phyloP scores from a whole-genome alignment of 1,140 invertebrate genomes.

The Penaeus chinensis region DNA sequence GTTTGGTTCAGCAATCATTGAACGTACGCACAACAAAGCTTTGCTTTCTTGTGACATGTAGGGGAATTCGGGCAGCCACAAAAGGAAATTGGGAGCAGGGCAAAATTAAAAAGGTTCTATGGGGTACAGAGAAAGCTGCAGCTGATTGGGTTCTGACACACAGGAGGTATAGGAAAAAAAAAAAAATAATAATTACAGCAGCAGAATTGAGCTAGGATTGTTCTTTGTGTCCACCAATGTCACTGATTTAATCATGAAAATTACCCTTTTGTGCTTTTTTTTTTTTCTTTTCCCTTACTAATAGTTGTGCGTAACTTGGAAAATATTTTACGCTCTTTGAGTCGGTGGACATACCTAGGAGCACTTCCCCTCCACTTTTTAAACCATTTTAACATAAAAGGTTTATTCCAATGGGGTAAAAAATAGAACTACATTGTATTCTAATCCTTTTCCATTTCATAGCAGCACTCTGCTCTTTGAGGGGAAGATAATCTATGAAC shows the following conservation, averaged over 20 bases:
- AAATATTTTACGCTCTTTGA: conserved; percentile 61
- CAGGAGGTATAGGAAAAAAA: conserved; percentile 44
- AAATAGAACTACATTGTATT: conserved; percentile 58
- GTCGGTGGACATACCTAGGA: conserved; percentile 62
- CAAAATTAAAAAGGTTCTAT: conserved; percentile 38
- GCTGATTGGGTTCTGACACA: conserved; percentile 55
- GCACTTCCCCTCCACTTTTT: conserved; percentile 50
- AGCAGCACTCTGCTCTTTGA: conserved; percentile 39
- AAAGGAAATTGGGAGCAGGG: conserved; percentile 54
- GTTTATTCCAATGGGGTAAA: conserved; percentile 52
- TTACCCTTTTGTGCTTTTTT: conserved; percentile 58
- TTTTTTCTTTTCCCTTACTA: conserved; percentile 36
- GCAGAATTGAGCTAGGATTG: conserved; percentile 61
- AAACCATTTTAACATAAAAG: conserved; percentile 42
- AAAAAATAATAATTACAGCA: conserved; percentile 54
- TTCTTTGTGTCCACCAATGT: conserved; percentile 60
- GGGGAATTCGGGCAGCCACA: conserved; percentile 57
- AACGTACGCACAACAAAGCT: conserved; percentile 57
- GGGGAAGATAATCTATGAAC: conserved; percentile 58
- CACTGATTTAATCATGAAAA: conserved; percentile 58
- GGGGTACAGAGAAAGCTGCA: conserved; percentile 59
- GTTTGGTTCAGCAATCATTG: conserved; percentile 58
- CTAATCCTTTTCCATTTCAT: conserved; percentile 52
- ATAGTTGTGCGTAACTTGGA: conserved; percentile 59
- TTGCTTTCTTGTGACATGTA: conserved; percentile 58